Evolutionary conservation across 2,888 invertebrate species (phyloP), one percentile per base, ranked within the genome.

Genomic region (Crematogaster levior): DNA sequence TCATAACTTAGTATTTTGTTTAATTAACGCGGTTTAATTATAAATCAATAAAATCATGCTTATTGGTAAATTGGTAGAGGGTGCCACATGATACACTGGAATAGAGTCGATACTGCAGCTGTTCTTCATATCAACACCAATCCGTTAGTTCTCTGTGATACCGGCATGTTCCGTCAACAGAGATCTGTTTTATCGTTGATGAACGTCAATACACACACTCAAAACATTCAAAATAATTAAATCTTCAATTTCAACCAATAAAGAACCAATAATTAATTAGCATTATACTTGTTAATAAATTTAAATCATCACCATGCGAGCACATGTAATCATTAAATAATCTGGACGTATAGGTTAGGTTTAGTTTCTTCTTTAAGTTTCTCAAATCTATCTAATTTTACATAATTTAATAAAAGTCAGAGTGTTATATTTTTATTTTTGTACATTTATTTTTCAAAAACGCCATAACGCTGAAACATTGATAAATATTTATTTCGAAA

Each of bases 81-180:
- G 77, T 79, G 77, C 77, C 77, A 79, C 77, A 70, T 79, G 77
- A 79, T 34, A 34, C 21, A 34, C 0, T 12, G 5, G 24, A 58
- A 24, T 24, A 43, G 24, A 56, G 70, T n/a, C 77, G 77, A 46
- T 79, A 79, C 34, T 79, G 70, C 77, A 79, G 77, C 77, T 58
- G 15, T 18, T 79, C 56, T 70, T 43, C 12, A 3, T 79, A 79
- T 70, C 77, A 70, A 56, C 77, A n/a, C 9, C 12, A 58, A 43
- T 10, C 24, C 21, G 56, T 70, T 34, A 79, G 77, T 43, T 79
- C 7, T 40, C 77, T 79, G 4, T 34, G 43, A 10, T 79, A 79
- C 70, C 77, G 43, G 56, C 70, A 34, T 5, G 12, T 43, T 30
- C 18, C 70, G 12, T 34, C 27, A 43, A 21, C 56, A 79, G 70